phyloP scores from a whole-genome alignment of 2,113 vertebrate species.

The Grammomys surdaster region DNA sequence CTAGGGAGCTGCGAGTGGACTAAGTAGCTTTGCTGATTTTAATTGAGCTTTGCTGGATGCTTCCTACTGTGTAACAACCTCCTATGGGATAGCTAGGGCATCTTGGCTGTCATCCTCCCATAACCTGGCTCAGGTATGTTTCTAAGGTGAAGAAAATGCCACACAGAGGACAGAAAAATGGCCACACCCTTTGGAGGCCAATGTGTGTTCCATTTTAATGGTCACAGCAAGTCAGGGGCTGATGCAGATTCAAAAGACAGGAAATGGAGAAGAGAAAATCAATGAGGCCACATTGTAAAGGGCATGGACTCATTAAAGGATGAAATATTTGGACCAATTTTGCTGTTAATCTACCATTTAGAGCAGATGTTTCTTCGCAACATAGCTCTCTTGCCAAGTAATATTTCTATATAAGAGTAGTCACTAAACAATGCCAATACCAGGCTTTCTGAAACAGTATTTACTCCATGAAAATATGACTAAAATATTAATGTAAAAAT shows the following conservation, averaged over 20 bases:
- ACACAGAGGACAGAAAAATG: not conserved
- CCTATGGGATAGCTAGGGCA: not conserved
- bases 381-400: not conserved
- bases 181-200: not conserved
- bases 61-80: not conserved
- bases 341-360: constrained; percentile 25
- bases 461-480: not conserved
- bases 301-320: constrained; percentile 31
- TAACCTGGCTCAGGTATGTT: not conserved
- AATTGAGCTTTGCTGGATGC: not conserved
- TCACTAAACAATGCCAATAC: not conserved
- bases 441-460: not conserved
- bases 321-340: not conserved
- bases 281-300: not conserved
- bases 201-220: not conserved
- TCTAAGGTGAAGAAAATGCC: not conserved
- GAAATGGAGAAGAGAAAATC: not conserved
- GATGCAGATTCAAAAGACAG: not conserved
- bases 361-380: not conserved
- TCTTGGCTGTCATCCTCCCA: not conserved
- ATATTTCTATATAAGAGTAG: not conserved
- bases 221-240: not conserved
- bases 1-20: not conserved
- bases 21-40: not conserved
- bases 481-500: constrained; percentile 28